These are phyloP conservation scores for Gracilinanus agilis DNA, from an alignment of 2,113 vertebrate genomes.

Conservation along the genomic window DNA sequence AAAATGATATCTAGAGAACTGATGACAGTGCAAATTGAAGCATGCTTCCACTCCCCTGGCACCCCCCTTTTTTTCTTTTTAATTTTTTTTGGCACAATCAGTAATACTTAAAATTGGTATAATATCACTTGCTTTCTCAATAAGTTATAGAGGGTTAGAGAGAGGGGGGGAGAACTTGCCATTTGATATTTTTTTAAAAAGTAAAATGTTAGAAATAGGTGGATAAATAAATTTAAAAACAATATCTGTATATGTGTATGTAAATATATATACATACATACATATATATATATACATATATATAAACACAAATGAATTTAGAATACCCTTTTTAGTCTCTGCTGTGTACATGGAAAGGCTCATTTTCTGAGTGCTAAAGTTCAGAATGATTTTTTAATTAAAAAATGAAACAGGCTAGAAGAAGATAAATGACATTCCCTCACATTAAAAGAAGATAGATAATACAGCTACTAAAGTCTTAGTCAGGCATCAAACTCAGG, in stretches of 20 bases:
- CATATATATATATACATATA: too few relatives aligned
- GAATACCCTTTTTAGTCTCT: background rate
- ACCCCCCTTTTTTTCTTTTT: background rate
- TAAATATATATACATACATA: too few relatives aligned
- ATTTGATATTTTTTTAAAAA: background rate
- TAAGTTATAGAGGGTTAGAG: background rate
- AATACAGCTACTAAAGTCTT: background rate
- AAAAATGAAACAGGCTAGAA: background rate
- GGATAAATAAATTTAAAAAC: background rate
- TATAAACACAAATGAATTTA: too few relatives aligned
- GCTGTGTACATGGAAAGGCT: background rate
- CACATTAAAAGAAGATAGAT: background rate
- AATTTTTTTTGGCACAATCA: background rate
- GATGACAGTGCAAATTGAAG: background rate
- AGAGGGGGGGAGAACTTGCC: background rate
- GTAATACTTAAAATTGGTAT: background rate
- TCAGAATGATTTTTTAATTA: background rate
- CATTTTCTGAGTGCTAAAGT: background rate
- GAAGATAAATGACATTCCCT: background rate
- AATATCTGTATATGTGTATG: background rate
- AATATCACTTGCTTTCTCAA: background rate
- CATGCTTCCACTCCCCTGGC: background rate
- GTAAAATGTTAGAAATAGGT: background rate
- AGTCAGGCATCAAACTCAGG: background rate
- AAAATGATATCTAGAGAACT: background rate